These are phyloP conservation scores for Trisateles emortualis DNA, from an alignment of 2,888 invertebrate species.

Conservation along the genomic window DNA sequence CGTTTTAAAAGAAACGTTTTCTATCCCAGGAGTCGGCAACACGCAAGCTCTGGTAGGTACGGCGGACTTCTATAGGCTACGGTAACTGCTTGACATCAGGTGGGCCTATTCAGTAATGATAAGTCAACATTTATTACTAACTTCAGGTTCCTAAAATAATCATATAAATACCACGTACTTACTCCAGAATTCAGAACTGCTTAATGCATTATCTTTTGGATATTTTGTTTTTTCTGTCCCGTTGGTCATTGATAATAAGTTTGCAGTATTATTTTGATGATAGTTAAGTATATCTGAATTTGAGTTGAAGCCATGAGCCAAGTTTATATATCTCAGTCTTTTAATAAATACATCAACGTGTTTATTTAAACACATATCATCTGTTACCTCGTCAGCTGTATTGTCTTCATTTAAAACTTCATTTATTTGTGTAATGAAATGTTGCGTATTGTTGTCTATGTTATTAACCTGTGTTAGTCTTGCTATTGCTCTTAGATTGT, in stretches of 20 bases:
- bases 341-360: neutral
- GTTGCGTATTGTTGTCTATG: slow-evolving; percentile 50
- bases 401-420: slow-evolving; percentile 50
- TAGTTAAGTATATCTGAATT: slow-evolving; percentile 47
- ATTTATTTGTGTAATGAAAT: slow-evolving; percentile 59
- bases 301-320: slow-evolving; percentile 38
- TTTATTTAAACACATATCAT: neutral
- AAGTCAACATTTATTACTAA: too few relatives aligned
- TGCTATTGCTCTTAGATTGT: slow-evolving; percentile 55
- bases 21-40: too few relatives aligned
- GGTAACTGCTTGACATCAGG: too few relatives aligned
- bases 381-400: neutral
- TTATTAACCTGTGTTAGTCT: slow-evolving; percentile 52
- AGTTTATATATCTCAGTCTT: neutral
- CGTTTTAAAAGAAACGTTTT: too few relatives aligned
- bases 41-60: too few relatives aligned
- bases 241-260: slow-evolving; percentile 12
- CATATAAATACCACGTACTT: slow-evolving; percentile 30
- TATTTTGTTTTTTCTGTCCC: neutral
- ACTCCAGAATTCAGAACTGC: slow-evolving; percentile 66
- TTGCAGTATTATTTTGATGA: slow-evolving; percentile 27
- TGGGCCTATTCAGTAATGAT: too few relatives aligned
- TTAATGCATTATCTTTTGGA: slow-evolving; percentile 28
- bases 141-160: too few relatives aligned
- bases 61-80: too few relatives aligned